Percentiles rank a stretch among this genome's conserved stretches.
phyloP scores from a whole-genome alignment of 2,113 vertebrate species.

The Tonatia bakeri region DNA sequence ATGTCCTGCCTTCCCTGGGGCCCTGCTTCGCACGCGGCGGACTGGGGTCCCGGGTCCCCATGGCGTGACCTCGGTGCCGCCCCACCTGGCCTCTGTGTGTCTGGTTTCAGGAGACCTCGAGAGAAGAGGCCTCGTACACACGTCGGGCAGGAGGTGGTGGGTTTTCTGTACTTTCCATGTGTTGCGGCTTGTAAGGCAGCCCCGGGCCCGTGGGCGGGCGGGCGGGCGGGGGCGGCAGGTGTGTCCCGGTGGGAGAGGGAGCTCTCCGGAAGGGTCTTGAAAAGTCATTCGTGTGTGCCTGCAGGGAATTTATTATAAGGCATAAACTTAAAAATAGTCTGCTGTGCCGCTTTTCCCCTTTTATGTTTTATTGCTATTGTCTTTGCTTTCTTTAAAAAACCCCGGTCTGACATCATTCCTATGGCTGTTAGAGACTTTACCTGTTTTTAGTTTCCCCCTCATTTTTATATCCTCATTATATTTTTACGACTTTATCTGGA shows the following conservation, averaged over 20 bases:
- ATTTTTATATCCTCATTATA: neutral
- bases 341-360: neutral
- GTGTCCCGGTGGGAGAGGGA: neutral
- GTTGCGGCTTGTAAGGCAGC: neutral
- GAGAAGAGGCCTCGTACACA: neutral
- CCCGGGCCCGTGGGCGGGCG: neutral
- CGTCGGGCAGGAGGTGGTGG: neutral
- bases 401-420: neutral
- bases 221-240: too few relatives aligned
- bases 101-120: neutral
- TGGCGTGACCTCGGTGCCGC: rapidly evolving
- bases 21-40: neutral
- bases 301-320: neutral
- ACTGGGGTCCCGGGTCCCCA: too few relatives aligned
- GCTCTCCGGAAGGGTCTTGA: neutral
- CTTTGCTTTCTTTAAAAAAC: neutral
- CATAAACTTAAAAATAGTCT: neutral
- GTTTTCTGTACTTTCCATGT: neutral
- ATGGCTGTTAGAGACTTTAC: neutral
- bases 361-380: neutral
- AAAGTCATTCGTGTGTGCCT: neutral
- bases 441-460: neutral
- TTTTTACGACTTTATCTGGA: neutral
- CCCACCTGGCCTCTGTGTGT: neutral
- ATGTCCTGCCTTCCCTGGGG: neutral